These are phyloP conservation scores for Reticulitermes speratus DNA, from an alignment of 1,140 invertebrate genomes.

Conservation along the genomic window DNA sequence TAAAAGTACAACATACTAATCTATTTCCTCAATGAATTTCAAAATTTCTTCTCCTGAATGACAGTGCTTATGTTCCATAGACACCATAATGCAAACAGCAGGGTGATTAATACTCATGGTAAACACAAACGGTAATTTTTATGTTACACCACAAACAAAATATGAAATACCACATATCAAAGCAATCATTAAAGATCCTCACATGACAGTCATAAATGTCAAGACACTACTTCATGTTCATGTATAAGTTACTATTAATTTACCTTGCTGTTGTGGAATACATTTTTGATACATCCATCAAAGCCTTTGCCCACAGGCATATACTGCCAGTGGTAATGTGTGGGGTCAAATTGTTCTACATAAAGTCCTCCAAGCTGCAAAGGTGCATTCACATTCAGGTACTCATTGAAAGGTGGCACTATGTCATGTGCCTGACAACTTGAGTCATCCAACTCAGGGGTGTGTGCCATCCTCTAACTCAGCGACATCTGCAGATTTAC, in stretches of 20 bases:
- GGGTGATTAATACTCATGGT: too few relatives aligned
- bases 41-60: too few relatives aligned
- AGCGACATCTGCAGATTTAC: conserved; percentile 79
- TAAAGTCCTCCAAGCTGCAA: conserved; percentile 87
- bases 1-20: too few relatives aligned
- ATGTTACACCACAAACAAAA: too few relatives aligned
- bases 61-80: too few relatives aligned
- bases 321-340: conserved; percentile 81
- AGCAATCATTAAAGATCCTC: too few relatives aligned
- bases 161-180: too few relatives aligned
- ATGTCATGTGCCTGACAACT: conserved; percentile 84
- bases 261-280: conserved; percentile 92
- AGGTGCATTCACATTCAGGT: conserved; percentile 93
- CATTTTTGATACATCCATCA: conserved; percentile 91
- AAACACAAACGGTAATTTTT: too few relatives aligned
- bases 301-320: conserved; percentile 87
- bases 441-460: conserved; percentile 77
- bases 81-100: too few relatives aligned
- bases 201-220: too few relatives aligned
- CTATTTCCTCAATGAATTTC: too few relatives aligned
- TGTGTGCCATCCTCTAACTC: conserved; percentile 85
- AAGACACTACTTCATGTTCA: too few relatives aligned
- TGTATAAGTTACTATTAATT: not conserved
- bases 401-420: conserved; percentile 94
- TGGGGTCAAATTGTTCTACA: conserved; percentile 81